A percentile compares a stretch with the other conserved stretches of the same genome.
Conservation (phyloP, 2,797 vertebrate genomes). For the Gambusia yucatana region DNA sequence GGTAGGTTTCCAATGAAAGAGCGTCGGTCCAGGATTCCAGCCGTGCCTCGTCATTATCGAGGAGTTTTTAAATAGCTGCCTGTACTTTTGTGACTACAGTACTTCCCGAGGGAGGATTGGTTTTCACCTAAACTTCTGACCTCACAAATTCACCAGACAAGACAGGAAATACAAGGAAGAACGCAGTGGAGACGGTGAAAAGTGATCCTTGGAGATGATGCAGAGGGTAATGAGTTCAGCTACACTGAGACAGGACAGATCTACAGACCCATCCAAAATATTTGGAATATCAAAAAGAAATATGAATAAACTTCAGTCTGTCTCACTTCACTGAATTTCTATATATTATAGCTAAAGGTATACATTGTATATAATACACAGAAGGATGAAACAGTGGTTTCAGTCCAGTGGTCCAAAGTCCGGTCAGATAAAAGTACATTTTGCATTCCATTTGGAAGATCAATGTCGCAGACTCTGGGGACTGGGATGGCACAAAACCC, state of each 20-base stretch:
- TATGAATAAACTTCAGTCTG: not conserved
- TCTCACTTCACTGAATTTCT: not conserved
- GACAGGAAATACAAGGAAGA: not conserved
- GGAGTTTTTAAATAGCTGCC: conserved; percentile 72
- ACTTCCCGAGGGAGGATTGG: conserved; percentile 57
- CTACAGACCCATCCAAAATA: not conserved
- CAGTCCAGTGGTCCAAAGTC: not conserved
- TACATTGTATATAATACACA: no score
- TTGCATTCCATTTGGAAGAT: not conserved
- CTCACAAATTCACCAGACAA: conserved; percentile 27
- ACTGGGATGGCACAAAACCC: not conserved
- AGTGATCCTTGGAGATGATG: no score
- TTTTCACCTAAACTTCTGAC: conserved; percentile 68
- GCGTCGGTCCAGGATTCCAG: conserved; percentile 55
- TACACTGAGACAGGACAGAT: not conserved
- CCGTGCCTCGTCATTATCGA: conserved; percentile 63
- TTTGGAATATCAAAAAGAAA: not conserved
- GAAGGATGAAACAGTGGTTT: not conserved
- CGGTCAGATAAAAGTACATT: not conserved
- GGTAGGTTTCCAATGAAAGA: conserved; percentile 37
- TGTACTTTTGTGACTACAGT: conserved; percentile 33
- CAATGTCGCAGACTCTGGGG: not conserved
- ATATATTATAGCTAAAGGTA: not conserved
- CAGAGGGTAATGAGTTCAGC: not conserved
- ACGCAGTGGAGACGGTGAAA: not conserved